phyloP scores from a whole-genome alignment of 92 coral and sea anemone genomes.

The Parazoanthus darwini region DNA sequence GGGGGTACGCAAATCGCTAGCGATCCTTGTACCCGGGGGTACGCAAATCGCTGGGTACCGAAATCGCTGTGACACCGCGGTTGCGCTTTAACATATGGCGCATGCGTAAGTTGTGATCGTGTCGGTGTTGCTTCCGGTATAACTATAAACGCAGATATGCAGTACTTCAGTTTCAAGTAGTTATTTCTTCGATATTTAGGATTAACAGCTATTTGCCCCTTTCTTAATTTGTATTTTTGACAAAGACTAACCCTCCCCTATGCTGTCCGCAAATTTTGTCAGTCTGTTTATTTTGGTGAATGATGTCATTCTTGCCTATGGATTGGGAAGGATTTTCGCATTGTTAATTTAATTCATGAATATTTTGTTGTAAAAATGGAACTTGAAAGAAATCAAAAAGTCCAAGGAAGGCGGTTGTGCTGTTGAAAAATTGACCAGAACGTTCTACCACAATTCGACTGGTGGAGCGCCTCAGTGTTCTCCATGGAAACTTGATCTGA shows the following conservation, averaged over 20 bases:
- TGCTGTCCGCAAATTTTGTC: background rate
- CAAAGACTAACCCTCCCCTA: background rate
- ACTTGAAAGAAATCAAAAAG: background rate
- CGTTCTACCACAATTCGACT: background rate
- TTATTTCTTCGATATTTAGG: no score
- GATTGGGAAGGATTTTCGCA: background rate
- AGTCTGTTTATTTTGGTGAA: background rate
- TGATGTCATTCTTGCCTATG: background rate
- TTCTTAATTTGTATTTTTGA: no score
- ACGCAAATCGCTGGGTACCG: no score
- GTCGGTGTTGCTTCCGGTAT: no score
- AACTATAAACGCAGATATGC: no score
- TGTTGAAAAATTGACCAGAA: conserved; percentile 1
- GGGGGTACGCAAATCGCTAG: no score
- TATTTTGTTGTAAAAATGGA: background rate
- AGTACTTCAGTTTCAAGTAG: no score
- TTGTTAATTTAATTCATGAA: background rate
- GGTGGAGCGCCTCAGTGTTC: background rate
- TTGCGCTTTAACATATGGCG: no score
- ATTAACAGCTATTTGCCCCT: no score
- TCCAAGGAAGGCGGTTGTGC: background rate
- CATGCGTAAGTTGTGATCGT: no score
- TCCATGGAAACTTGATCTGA: background rate
- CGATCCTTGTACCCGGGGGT: no score
- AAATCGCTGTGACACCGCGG: no score